Evolutionary conservation across 2,888 invertebrate species (phyloP).

Genomic region (Suillia variegata): DNA sequence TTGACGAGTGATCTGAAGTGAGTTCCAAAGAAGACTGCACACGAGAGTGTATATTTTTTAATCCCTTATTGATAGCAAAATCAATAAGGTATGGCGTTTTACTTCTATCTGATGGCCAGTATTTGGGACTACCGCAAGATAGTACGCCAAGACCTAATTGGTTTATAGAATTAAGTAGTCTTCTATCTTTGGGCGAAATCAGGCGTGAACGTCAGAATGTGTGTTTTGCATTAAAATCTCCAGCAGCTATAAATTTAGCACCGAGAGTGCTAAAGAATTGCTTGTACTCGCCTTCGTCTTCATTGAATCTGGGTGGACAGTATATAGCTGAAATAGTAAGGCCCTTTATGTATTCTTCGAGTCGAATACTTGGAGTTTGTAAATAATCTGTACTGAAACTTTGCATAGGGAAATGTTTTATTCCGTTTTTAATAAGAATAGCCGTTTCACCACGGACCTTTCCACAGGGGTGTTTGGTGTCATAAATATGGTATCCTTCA

Average conservation of each 20-base stretch:
- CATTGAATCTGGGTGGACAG: background rate
- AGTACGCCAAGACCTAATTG: background rate
- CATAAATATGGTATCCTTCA: background rate
- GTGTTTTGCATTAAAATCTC: background rate
- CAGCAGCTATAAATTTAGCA: slow-evolving; percentile 4
- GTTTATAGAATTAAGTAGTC: background rate
- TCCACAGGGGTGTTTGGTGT: background rate
- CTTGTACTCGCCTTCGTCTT: background rate
- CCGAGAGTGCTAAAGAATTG: background rate
- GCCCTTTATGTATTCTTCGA: background rate
- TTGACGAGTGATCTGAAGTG: background rate
- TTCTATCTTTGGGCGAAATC: background rate
- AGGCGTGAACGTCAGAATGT: background rate
- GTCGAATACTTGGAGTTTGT: background rate
- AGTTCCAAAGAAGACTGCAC: background rate
- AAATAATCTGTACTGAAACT: background rate
- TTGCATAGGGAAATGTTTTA: background rate
- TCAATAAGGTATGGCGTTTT: slow-evolving; percentile 4
- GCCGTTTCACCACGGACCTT: background rate
- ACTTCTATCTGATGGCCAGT: background rate
- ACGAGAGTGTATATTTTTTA: background rate
- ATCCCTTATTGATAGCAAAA: background rate
- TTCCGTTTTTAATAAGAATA: background rate
- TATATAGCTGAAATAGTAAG: background rate
- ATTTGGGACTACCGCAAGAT: background rate